Evolutionary conservation across 2,797 vertebrate species (phyloP).

Genomic region (Moxostoma hubbsi): DNA sequence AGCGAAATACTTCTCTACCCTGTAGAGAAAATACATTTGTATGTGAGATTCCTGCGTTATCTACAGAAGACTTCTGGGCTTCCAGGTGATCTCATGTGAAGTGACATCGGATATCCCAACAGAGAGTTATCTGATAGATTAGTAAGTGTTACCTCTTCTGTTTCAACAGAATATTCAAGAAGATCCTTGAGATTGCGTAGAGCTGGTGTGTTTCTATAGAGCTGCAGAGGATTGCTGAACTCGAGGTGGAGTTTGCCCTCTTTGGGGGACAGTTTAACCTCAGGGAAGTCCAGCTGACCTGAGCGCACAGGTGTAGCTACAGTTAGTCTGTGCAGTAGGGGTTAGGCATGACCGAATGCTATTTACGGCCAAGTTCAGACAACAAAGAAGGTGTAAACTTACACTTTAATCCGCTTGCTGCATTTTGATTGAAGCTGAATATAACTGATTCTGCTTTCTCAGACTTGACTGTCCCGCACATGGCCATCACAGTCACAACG

Average conservation of each 20-base stretch:
- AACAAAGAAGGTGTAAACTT: slow-evolving; percentile 39
- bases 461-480: slow-evolving; percentile 15
- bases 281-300: slow-evolving; percentile 70
- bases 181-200: fast-evolving
- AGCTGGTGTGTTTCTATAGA: slow-evolving; percentile 55
- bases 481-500: slow-evolving; percentile 34
- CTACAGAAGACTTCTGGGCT: background rate
- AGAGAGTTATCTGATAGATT: too few species aligned
- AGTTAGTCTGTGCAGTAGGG: background rate
- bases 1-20: fast-evolving
- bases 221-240: slow-evolving; percentile 65
- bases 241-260: background rate
- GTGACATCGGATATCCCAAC: too few species aligned
- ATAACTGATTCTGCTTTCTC: fast-evolving
- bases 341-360: background rate
- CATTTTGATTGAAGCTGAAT: background rate
- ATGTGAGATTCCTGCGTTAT: background rate
- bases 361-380: background rate
- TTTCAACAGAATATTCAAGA: fast-evolving
- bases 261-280: background rate
- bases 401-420: background rate
- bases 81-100: too few species aligned
- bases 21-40: background rate
- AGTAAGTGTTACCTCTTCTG: background rate
- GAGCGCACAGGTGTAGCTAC: background rate